Conservation (phyloP, 2,888 invertebrate species). For the Nematopogon swammerdamellus region DNA sequence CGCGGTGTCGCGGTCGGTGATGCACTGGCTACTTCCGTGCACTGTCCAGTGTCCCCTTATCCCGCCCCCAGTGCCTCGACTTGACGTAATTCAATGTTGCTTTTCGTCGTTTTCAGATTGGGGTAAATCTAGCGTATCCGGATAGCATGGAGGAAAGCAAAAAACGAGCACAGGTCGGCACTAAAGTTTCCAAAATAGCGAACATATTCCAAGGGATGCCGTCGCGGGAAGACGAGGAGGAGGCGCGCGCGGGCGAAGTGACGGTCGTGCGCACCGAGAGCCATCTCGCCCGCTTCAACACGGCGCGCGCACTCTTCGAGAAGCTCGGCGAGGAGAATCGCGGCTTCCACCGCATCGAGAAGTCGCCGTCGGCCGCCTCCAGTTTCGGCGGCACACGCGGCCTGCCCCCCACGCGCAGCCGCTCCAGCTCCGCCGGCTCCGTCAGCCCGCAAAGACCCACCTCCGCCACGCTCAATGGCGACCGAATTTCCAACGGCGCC, state of each 20-base stretch:
- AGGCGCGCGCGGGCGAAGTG: conserved; percentile 55
- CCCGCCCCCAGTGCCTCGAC: not conserved
- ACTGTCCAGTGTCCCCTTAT: no score
- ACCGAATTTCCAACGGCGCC: conserved; percentile 38
- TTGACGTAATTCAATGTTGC: conserved; percentile 4
- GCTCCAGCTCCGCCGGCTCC: conserved; percentile 67
- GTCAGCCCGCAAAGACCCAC: conserved; percentile 53
- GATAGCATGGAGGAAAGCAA: conserved; percentile 66
- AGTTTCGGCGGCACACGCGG: conserved; percentile 54
- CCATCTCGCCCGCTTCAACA: conserved; percentile 87
- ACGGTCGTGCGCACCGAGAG: conserved; percentile 84
- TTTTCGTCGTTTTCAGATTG: conserved; percentile 39
- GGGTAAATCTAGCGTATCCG: conserved; percentile 48
- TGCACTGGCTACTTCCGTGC: no score
- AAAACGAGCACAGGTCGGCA: conserved; percentile 61
- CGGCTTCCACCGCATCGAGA: conserved; percentile 51
- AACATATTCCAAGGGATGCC: conserved; percentile 83
- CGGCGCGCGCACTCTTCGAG: conserved; percentile 87
- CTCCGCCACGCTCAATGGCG: conserved; percentile 36
- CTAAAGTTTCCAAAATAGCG: conserved; percentile 88
- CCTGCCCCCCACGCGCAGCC: conserved; percentile 55
- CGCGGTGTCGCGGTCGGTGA: no score
- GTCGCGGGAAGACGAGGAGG: conserved; percentile 49
- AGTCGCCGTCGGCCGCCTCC: conserved; percentile 54
- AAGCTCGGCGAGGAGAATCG: conserved; percentile 78